These are phyloP conservation scores for Junco hyemalis DNA, from an alignment of 2,113 vertebrate genomes.

Conservation along the genomic window DNA sequence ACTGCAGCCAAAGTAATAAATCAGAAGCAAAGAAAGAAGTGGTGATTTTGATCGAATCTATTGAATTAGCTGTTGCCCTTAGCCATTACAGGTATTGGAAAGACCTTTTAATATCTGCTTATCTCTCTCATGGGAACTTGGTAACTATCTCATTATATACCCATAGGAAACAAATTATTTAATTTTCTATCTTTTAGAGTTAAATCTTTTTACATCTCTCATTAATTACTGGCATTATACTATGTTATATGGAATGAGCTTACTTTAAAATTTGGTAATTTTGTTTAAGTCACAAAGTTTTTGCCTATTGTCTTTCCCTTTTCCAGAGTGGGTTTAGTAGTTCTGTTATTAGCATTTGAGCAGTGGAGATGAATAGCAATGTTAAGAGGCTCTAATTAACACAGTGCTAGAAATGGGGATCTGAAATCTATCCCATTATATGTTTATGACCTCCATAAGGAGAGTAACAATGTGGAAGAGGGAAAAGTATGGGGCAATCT, in stretches of 20 bases:
- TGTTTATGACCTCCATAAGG: slow-evolving; percentile 17
- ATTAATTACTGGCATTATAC: slow-evolving; percentile 64
- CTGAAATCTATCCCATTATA: slow-evolving; percentile 7
- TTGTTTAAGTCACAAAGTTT: background rate
- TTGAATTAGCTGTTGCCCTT: slow-evolving; percentile 95
- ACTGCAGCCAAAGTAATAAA: slow-evolving; percentile 87
- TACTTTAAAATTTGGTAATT: slow-evolving; percentile 38
- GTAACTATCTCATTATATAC: slow-evolving; percentile 81
- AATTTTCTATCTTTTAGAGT: slow-evolving; percentile 76
- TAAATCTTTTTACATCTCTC: slow-evolving; percentile 67
- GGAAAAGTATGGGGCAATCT: background rate
- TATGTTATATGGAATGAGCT: slow-evolving; percentile 25
- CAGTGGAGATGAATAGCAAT: background rate
- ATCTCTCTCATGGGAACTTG: slow-evolving; percentile 83
- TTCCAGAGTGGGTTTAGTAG: background rate
- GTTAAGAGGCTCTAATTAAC: background rate
- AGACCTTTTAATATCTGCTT: slow-evolving; percentile 96
- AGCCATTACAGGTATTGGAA: slow-evolving; percentile 93
- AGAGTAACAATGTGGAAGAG: background rate
- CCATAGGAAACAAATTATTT: slow-evolving; percentile 81
- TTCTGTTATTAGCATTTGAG: slow-evolving; percentile 12
- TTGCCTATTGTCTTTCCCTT: background rate
- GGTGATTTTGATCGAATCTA: slow-evolving; percentile 95
- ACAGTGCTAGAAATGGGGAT: background rate
- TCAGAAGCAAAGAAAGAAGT: slow-evolving; percentile 86